Percentiles rank a stretch among this genome's conserved stretches.
phyloP scores from a whole-genome alignment of 2,113 vertebrate species.

The Clarias macrocephalus region DNA sequence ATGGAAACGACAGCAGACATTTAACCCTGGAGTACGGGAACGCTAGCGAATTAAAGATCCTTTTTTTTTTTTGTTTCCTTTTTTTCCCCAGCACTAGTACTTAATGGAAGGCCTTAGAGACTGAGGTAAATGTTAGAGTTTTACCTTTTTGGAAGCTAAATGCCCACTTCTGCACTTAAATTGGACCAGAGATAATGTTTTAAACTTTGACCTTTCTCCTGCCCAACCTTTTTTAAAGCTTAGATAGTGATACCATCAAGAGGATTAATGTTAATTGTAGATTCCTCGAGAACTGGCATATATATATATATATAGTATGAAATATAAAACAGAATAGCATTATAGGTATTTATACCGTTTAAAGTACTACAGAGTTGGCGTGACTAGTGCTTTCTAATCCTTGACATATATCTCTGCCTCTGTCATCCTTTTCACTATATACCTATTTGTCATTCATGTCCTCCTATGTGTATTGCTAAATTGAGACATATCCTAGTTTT shows the following conservation, averaged over 20 bases:
- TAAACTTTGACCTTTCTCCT: slow-evolving; percentile 48
- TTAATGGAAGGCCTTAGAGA: slow-evolving; percentile 56
- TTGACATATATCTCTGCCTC: slow-evolving; percentile 20
- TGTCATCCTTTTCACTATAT: slow-evolving; percentile 33
- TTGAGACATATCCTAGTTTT: slow-evolving; percentile 45
- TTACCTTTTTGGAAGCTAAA: slow-evolving; percentile 55
- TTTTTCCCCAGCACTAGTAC: slow-evolving; percentile 32
- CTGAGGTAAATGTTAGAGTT: slow-evolving; percentile 50
- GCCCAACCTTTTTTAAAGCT: slow-evolving; percentile 36
- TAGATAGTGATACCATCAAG: slow-evolving; percentile 14
- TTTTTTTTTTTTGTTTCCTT: slow-evolving; percentile 49
- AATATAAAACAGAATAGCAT: neutral
- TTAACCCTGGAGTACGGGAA: slow-evolving; percentile 61
- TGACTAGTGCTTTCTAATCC: slow-evolving; percentile 7
- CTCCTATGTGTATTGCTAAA: slow-evolving; percentile 52
- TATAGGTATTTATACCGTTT: neutral
- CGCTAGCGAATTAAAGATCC: slow-evolving; percentile 53
- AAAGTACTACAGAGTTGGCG: neutral
- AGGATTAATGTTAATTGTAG: slow-evolving; percentile 28
- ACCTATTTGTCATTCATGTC: slow-evolving; percentile 47
- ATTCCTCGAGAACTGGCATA: neutral
- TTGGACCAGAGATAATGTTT: slow-evolving; percentile 46
- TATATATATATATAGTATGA: neutral
- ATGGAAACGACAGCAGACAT: slow-evolving; percentile 69
- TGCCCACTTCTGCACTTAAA: slow-evolving; percentile 52